Base-by-base conservation (phyloP, 2,888 invertebrate genomes). In the Spicauda simplicius region DNA sequence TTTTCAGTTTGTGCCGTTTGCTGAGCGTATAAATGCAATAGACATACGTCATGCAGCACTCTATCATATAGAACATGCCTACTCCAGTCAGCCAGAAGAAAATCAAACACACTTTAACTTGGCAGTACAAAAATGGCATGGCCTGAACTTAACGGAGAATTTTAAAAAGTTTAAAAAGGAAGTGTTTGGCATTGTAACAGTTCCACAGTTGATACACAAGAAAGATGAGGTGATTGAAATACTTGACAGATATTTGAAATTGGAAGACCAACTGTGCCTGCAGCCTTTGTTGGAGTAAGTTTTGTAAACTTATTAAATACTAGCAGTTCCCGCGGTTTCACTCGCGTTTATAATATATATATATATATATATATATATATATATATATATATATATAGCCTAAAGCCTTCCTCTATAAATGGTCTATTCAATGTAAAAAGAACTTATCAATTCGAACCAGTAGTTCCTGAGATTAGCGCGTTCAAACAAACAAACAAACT, bases 211-310 rank as follows among this genome's bases (percentile, higher is more conserved):
- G 54, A 84, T 99, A 41, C 96, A 97, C 76, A 95, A 95, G 69
- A 97, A 98, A 85, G 95, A 97, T 72, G 94, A 95, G 79, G 95
- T 99, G 11, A 91, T 97, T 30, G 94, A 95, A 64, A 90, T 95
- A 14, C 86, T 99, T 50, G 88, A 97, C 70, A 96, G 95, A 77
- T 96, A 97, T 88, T 90, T 99, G 65, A 93, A 95, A 63, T 91
- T 95, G 48, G 96, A 95, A 73, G 96, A 97, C 78, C 94, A 95
- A 55, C 84, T 97, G 68, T 97, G 96, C 57, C 83, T 97, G 60
- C 97, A 97, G 80, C 96, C 98, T 7, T 88, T 98, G 73, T 88
- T 98, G 62, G 98, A 98, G 97, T 97, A 94, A 95, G 96, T 95
- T 73, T 68, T n/a, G n/a, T n/a, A n/a, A n/a, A n/a, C n/a, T n/a